These are phyloP conservation scores for Drosophila prolongata DNA, from an alignment of 2,888 invertebrate genomes.

Conservation along the genomic window DNA sequence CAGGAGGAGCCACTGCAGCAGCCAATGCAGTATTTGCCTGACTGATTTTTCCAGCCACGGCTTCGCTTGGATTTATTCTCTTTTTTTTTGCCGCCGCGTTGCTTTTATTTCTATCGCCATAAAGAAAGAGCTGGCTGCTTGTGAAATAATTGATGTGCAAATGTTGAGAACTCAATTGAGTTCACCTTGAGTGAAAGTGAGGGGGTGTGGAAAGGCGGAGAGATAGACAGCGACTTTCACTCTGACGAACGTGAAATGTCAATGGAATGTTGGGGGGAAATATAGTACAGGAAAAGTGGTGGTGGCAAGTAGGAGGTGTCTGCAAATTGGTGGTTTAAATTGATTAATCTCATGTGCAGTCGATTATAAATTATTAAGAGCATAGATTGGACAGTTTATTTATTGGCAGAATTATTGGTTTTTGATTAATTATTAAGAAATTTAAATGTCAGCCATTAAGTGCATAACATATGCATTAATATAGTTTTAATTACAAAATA, in stretches of 20 bases:
- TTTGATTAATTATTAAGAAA: conserved; percentile 12
- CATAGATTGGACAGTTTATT: conserved; percentile 1
- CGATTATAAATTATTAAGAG: conserved; percentile 31
- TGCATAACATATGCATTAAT: background rate
- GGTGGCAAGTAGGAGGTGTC: background rate
- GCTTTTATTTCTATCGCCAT: background rate
- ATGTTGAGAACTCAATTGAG: conserved; percentile 55
- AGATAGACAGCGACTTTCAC: conserved; percentile 28
- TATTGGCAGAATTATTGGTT: conserved; percentile 5
- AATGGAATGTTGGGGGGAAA: conserved; percentile 7
- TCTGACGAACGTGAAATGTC: conserved; percentile 22
- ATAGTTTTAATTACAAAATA: background rate
- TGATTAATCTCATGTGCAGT: conserved; percentile 33
- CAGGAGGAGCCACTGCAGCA: conserved; percentile 9
- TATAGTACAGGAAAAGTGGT: background rate
- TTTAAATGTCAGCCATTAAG: background rate
- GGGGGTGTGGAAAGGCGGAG: background rate
- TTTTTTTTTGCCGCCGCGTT: background rate
- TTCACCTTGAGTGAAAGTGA: conserved; percentile 51
- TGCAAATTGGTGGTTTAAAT: conserved; percentile 33
- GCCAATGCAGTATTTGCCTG: conserved; percentile 36
- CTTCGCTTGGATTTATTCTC: conserved; percentile 7
- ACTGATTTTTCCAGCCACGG: conserved; percentile 35
- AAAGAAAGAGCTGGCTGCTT: conserved; percentile 43
- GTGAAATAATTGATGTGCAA: conserved; percentile 61